Evolutionary conservation across 2,797 vertebrate species (phyloP), one percentile per base, ranked within the genome.

Genomic region (Anguilla obscura): DNA sequence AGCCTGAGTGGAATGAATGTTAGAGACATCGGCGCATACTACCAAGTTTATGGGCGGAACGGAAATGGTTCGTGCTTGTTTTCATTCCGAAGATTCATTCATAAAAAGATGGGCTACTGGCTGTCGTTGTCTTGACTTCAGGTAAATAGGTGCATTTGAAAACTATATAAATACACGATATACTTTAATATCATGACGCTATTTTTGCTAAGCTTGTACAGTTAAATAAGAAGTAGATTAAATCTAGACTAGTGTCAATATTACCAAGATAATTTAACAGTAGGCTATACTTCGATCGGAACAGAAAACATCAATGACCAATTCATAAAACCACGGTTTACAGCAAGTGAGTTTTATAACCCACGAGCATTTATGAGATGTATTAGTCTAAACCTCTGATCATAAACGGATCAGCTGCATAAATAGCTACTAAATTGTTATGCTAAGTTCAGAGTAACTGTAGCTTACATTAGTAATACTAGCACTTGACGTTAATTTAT

Each of bases 51-150:
- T 18, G 16, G 3, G 88, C 89, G 93, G 90, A 94, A n/a, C 94
- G 94, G 91, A 95, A 93, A 27, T 24, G 36, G 94, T 90, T 85
- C 95, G 0, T 0, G 27, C 1, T 2, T 93, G 24, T 94, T 95
- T 92, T 93, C 90, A 88, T 90, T 92, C 94, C 93, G 90, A 85
- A 1, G 0, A 1, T 1, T 82, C 45, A 24, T 50, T 50, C 36
- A 21, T 45, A n/a, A 50, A 27, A 50, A 24, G 3, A 8, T 45
- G 33, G 45, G 40, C 6, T 24, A 50, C 10, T 50, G n/a, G 58
- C 16, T 9, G 2, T 8, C 74, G 45, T 48, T 82, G 18, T 50
- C 40, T 45, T 8, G 21, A 82, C 18, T 48, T n/a, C 21, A 24
- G 79, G 18, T 82, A 82, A 82, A 82, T 24, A 82, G 10, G 36